Base-by-base conservation (phyloP, 2,797 vertebrate genomes). In the Chaenodraco wilsoni region DNA sequence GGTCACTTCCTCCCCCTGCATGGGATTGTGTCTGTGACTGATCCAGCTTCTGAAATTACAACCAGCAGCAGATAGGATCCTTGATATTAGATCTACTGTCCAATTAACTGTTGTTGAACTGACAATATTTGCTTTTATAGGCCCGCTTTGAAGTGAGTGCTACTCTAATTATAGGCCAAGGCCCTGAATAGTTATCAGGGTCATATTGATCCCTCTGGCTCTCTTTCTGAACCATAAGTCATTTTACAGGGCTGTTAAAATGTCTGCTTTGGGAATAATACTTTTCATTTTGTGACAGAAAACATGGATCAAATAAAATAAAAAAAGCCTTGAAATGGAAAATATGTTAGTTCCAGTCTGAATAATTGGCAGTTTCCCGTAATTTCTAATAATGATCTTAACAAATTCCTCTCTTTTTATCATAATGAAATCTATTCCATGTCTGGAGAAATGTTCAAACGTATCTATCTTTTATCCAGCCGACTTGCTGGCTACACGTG, bases 41-140 rank as follows among this genome's bases (percentile, higher is more conserved):
- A 58, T 84, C 71, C 55, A 65, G 27, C 70, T 77, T 87, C 86
- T 89, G 76, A 83, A 82, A 87, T 89, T 81, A 83, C 82, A 85
- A 5, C 87, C 84, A 63, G 40, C 64, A 13, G 5, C 77, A 60
- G 58, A 79, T 79, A 76, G 72, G 59, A 74, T 76, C 84, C 58
- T 84, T 69, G 65, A 81, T 76, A 87, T 78, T 76, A 84, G 74
- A 84, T 78, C 84, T 63, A 58, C 79, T 78, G 74, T 63, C 65
- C 84, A 84, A 78, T 84, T 85, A 82, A 81, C 64, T 76, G 68
- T 48, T 82, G 81, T 84, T 79, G 65, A 82, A 79, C 84, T 76
- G 76, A 69, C 67, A 72, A 57, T 54, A 79, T 87, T 83, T 79
- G 40, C 61, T 72, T 85, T 83, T 68, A 85, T 81, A 72, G 52